These are phyloP conservation scores for Hartigia nigra DNA, from an alignment of 2,888 invertebrate genomes.

Conservation along the genomic window DNA sequence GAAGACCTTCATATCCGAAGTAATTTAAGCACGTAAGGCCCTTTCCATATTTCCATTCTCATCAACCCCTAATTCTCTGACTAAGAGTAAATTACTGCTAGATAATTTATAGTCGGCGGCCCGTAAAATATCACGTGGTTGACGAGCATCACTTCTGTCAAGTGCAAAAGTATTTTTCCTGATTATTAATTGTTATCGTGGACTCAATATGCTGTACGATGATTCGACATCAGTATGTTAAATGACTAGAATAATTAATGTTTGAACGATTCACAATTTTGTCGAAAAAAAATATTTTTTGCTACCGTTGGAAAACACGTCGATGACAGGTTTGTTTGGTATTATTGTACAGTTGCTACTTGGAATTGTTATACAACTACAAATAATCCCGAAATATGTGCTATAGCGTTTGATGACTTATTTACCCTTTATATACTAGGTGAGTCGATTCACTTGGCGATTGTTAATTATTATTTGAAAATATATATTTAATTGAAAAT, in stretches of 20 bases:
- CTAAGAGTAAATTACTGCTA: background rate
- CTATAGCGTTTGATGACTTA: background rate
- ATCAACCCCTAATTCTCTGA: background rate
- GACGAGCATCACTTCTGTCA: background rate
- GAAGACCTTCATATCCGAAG: background rate
- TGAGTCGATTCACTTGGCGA: too few relatives aligned
- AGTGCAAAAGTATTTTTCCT: background rate
- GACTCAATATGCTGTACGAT: background rate
- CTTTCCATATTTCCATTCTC: background rate
- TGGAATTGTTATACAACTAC: background rate
- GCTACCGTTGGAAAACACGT: background rate
- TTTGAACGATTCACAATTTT: background rate
- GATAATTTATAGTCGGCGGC: background rate
- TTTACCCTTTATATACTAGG: background rate
- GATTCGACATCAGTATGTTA: background rate
- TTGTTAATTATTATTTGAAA: too few relatives aligned
- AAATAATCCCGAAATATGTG: background rate
- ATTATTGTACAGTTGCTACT: background rate
- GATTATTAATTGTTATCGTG: background rate
- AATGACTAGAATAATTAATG: background rate
- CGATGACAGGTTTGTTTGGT: background rate
- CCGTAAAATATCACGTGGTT: background rate
- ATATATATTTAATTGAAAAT: too few relatives aligned
- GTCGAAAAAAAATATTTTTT: background rate
- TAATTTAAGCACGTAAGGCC: background rate